Conservation (phyloP, 2,888 invertebrate genomes). For the Carterocephalus palaemon region DNA sequence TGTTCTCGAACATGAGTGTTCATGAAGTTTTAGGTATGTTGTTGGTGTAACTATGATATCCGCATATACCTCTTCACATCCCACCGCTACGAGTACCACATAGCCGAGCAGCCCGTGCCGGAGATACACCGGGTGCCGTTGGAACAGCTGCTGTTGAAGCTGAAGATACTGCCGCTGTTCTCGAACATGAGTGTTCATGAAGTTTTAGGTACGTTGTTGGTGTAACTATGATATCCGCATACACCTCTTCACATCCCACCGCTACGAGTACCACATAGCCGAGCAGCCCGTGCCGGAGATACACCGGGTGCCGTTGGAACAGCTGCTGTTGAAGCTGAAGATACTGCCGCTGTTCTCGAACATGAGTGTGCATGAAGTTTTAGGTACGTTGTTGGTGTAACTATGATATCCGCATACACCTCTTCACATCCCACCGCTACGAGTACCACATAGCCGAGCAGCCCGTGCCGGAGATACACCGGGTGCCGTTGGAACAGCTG, state of each 20-base stretch:
- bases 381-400: too few species aligned
- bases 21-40: constrained; percentile 75
- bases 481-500: constrained; percentile 92
- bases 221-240: too few species aligned
- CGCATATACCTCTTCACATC: constrained; percentile 91
- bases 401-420: too few species aligned
- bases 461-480: constrained; percentile 92
- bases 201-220: constrained; percentile 75
- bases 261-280: constrained; percentile 82
- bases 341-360: constrained; percentile 77
- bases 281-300: constrained; percentile 93
- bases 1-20: constrained; percentile 66
- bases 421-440: constrained; percentile 88
- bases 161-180: constrained; percentile 82
- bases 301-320: constrained; percentile 92
- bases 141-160: constrained; percentile 87
- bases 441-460: constrained; percentile 83
- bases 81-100: constrained; percentile 81
- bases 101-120: constrained; percentile 87
- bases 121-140: constrained; percentile 94
- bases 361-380: constrained; percentile 73
- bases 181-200: constrained; percentile 70
- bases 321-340: constrained; percentile 86
- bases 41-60: too few species aligned
- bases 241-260: constrained; percentile 89